phyloP scores from a whole-genome alignment of 2,113 vertebrate genomes.

The Setophaga petechia region DNA sequence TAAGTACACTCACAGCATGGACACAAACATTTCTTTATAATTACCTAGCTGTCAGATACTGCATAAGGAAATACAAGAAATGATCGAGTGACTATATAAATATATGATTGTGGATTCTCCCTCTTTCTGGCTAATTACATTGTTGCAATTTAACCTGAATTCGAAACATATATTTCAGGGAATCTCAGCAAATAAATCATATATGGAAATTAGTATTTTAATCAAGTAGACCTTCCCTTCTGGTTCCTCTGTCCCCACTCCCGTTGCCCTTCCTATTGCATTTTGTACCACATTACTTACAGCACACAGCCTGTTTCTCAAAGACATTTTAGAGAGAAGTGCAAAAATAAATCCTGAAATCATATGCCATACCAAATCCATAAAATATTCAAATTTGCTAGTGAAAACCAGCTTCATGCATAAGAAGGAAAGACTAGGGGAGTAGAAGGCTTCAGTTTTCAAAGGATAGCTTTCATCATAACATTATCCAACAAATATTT shows the following conservation, averaged over 20 bases:
- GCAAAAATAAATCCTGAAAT: background rate
- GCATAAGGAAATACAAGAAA: background rate
- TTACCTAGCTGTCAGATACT: background rate
- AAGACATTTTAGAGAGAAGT: background rate
- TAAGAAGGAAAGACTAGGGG: background rate
- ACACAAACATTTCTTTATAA: accelerated
- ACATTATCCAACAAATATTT: background rate
- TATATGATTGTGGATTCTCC: background rate
- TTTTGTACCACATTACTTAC: accelerated
- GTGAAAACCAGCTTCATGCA: background rate
- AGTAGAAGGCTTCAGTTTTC: background rate
- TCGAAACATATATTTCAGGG: background rate
- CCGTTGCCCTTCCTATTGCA: background rate
- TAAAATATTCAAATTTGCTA: background rate
- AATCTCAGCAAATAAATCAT: background rate
- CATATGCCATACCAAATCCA: background rate
- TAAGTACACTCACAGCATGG: background rate
- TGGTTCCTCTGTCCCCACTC: background rate
- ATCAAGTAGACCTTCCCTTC: background rate
- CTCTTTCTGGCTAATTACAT: background rate
- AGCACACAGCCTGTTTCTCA: background rate
- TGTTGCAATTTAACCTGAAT: background rate
- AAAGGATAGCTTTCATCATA: background rate
- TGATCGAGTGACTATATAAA: accelerated
- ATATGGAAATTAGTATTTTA: background rate